Conservation (phyloP, 2,888 invertebrate genomes). For the Tubulanus polymorphus region DNA sequence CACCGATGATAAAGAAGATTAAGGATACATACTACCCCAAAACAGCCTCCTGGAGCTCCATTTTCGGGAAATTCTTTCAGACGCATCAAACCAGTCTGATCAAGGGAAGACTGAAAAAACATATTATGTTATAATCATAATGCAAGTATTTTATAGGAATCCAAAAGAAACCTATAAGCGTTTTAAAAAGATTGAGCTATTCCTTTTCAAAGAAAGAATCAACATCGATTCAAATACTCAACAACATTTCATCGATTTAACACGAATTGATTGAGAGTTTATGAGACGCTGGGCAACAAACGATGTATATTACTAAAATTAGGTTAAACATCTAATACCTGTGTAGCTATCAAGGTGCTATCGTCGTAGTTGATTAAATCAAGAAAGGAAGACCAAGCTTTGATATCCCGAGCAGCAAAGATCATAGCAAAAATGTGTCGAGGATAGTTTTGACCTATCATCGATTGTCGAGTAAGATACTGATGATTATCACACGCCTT, state of each 20-base stretch:
- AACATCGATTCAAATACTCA: too few species aligned
- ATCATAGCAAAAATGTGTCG: conserved; percentile 96
- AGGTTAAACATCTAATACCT: too few species aligned
- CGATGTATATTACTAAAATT: too few species aligned
- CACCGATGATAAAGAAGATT: too few species aligned
- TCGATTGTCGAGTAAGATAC: conserved; percentile 87
- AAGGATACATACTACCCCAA: conserved; percentile 84
- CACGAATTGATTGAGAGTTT: too few species aligned
- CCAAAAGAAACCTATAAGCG: too few species aligned
- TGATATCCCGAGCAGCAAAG: conserved; percentile 95
- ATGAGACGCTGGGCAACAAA: too few species aligned
- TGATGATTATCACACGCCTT: conserved; percentile 78
- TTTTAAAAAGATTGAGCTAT: too few species aligned
- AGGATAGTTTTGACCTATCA: conserved; percentile 97
- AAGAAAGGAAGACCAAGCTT: conserved; percentile 93
- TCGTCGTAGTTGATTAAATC: conserved; percentile 93
- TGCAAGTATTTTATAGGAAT: too few species aligned
- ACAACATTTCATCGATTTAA: too few species aligned
- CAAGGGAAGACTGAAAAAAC: conserved; percentile 87
- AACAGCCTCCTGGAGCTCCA: conserved; percentile 94
- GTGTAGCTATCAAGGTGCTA: conserved; percentile 88
- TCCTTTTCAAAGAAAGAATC: too few species aligned
- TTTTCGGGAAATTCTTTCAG: conserved; percentile 80
- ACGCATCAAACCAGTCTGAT: conserved; percentile 86
- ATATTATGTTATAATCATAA: too few species aligned